Evolutionary conservation across 2,113 vertebrate genomes (phyloP).

Genomic region (Anhinga anhinga): DNA sequence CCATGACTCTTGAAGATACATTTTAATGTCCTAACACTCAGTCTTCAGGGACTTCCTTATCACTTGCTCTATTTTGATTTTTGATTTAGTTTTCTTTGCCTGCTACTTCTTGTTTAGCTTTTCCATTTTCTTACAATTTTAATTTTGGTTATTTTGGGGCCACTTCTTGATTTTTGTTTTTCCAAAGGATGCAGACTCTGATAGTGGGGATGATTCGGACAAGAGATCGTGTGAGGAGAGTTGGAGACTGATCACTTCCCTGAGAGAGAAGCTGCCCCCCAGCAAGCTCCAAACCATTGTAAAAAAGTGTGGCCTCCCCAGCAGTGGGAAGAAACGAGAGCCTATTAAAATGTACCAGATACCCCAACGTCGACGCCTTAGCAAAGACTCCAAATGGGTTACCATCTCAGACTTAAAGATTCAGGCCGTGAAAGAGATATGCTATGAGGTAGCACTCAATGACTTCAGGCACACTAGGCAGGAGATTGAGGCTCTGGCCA

Average conservation of each 20-base stretch:
- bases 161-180: constrained; percentile 95
- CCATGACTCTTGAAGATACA: constrained; percentile 19
- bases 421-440: constrained; percentile 98
- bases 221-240: constrained; percentile 99
- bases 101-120: constrained; percentile 73
- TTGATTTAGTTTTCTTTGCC: constrained; percentile 76
- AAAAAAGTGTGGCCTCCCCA: constrained; percentile 98
- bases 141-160: constrained; percentile 92
- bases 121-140: constrained; percentile 85
- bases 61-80: constrained; percentile 65
- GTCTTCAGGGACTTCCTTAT: constrained; percentile 50
- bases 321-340: constrained; percentile 96
- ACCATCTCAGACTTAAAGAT: constrained; percentile 98
- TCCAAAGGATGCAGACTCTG: constrained; percentile 99
- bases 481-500: constrained; percentile 97
- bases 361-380: constrained; percentile 91
- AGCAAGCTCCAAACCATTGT: constrained; percentile 99
- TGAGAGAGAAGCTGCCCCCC: constrained; percentile 99
- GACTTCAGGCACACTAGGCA: constrained; percentile 96
- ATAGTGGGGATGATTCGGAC: constrained; percentile 99
- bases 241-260: constrained; percentile 98
- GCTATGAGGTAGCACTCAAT: constrained; percentile 97
- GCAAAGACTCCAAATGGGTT: constrained; percentile 98
- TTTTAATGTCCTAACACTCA: constrained; percentile 37
- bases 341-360: constrained; percentile 98